Conservation (phyloP, 2,797 vertebrate genomes). For the Macropus fuliginosus region DNA sequence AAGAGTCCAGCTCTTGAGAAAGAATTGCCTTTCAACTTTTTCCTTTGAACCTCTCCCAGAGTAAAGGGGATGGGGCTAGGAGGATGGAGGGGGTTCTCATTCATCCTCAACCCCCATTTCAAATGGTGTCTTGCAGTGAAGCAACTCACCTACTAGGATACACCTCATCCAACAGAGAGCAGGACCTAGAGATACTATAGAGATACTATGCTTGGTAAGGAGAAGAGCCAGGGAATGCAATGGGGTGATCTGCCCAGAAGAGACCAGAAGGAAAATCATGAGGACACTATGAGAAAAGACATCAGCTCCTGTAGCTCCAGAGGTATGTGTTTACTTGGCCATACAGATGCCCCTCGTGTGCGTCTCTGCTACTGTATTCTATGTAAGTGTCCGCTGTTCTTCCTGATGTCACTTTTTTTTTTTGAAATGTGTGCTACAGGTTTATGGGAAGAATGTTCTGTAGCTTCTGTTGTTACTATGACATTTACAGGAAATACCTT, state of each 20-base stretch:
- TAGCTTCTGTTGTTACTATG: background rate
- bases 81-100: background rate
- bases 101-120: background rate
- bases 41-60: background rate
- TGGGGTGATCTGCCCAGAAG: background rate
- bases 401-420: background rate
- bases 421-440: background rate
- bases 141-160: background rate
- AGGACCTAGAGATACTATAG: background rate
- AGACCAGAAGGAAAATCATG: background rate
- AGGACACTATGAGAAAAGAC: background rate
- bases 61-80: too few relatives aligned
- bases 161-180: background rate
- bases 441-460: background rate
- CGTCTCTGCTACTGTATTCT: background rate
- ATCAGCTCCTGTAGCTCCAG: background rate
- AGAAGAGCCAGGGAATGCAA: background rate
- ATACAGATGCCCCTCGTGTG: background rate
- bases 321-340: background rate
- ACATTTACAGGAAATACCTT: background rate
- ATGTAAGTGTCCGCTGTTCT: background rate
- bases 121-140: background rate
- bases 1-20: background rate
- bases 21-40: background rate
- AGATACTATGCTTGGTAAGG: background rate